Conservation (phyloP, 53 echinoderm and acorn worm genomes). For the Mesocentrotus franciscanus region DNA sequence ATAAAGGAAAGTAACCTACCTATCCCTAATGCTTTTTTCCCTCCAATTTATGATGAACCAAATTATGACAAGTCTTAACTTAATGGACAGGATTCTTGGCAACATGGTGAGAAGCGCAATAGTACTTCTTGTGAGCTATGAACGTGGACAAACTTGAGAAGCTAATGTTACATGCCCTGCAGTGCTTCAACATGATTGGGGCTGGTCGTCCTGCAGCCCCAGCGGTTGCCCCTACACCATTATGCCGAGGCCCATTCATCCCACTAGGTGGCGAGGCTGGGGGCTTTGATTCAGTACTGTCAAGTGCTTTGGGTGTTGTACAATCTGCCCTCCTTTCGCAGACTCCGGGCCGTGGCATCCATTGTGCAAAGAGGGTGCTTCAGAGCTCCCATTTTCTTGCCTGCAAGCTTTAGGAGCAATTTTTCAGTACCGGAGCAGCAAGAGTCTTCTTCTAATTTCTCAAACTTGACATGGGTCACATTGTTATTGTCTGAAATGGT, state of each 20-base stretch:
- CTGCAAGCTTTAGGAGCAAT: background rate
- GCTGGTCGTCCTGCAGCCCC: slow-evolving; percentile 28
- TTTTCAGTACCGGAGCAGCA: background rate
- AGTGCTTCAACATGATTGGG: slow-evolving; percentile 74
- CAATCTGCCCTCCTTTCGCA: background rate
- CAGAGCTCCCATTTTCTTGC: background rate
- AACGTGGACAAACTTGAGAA: slow-evolving; percentile 94
- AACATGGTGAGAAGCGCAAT: slow-evolving; percentile 77
- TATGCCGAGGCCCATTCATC: background rate
- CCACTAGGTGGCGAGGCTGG: background rate
- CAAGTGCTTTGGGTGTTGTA: background rate
- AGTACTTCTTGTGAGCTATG: slow-evolving; percentile 98
- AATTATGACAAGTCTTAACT: background rate
- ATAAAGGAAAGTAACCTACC: background rate
- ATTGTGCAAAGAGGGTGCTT: background rate
- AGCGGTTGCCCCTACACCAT: background rate
- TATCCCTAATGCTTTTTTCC: background rate
- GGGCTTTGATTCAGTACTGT: slow-evolving; percentile 1
- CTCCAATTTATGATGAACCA: background rate
- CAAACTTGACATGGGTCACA: slow-evolving; percentile 16
- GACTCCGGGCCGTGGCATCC: background rate
- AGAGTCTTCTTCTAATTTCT: slow-evolving; percentile 27
- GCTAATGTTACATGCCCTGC: slow-evolving; percentile 88
- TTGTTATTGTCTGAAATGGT: slow-evolving; percentile 25
- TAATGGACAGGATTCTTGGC: slow-evolving; percentile 41